Conservation (phyloP, 2,113 vertebrate genomes). For the Capreolus pygargus region DNA sequence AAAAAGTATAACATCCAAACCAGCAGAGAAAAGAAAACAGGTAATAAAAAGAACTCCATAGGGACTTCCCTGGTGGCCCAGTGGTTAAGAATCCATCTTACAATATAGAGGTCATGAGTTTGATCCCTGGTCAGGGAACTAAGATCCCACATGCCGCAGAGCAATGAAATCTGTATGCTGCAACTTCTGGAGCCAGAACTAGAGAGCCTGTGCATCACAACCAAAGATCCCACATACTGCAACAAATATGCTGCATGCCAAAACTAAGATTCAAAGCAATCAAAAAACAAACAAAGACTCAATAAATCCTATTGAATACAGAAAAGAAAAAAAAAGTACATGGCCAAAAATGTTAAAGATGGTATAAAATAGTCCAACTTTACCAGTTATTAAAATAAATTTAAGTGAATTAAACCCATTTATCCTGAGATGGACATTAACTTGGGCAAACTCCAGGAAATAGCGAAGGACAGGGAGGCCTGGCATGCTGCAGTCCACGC, state of each 20-base stretch:
- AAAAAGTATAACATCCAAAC: background rate
- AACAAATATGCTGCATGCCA: background rate
- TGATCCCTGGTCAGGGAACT: background rate
- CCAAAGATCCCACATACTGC: background rate
- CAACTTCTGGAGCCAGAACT: background rate
- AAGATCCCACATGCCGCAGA: background rate
- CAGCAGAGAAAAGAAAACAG: background rate
- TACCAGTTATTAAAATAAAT: conserved; percentile 7
- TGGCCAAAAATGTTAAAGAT: background rate
- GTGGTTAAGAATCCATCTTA: background rate
- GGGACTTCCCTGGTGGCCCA: background rate
- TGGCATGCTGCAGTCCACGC: background rate
- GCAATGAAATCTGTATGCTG: background rate
- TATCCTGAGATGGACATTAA: background rate
- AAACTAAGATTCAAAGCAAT: background rate
- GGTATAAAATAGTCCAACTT: conserved; percentile 4
- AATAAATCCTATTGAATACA: conserved; percentile 18
- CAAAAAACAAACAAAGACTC: background rate
- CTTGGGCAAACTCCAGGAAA: background rate
- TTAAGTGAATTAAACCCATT: conserved; percentile 41
- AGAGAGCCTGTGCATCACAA: background rate
- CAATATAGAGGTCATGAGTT: background rate
- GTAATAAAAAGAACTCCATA: conserved; percentile 5
- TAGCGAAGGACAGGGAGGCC: background rate
- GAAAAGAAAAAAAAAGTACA: background rate